These are phyloP conservation scores for Haliaeetus leucogaster DNA, from an alignment of 2,113 vertebrate genomes.

Conservation along the genomic window DNA sequence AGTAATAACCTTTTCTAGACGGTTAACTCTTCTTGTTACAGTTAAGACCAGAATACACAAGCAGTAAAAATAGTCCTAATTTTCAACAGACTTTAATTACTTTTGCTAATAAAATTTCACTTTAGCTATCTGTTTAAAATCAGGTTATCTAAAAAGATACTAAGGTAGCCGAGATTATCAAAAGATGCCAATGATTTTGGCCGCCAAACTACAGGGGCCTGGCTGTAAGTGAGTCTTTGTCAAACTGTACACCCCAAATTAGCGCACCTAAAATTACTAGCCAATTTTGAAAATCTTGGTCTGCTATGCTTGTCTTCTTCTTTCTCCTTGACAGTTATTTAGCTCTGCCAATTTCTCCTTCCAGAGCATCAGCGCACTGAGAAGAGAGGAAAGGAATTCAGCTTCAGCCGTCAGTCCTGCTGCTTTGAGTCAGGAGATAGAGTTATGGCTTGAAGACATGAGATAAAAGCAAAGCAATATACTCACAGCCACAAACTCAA, in stretches of 20 bases:
- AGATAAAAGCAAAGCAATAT: constrained; percentile 55
- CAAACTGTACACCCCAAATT: not conserved
- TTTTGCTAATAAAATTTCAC: not conserved
- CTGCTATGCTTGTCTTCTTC: not conserved
- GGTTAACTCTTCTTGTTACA: not conserved
- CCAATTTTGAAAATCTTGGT: not conserved
- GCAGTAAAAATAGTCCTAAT: not conserved
- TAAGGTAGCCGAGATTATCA: not conserved
- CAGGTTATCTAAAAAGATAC: not conserved
- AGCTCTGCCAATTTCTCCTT: not conserved
- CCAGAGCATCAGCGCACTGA: not conserved
- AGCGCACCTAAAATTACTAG: not conserved
- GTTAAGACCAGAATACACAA: not conserved
- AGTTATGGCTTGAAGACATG: constrained; percentile 24
- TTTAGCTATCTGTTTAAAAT: not conserved
- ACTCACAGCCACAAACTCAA: constrained; percentile 13
- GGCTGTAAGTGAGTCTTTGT: not conserved
- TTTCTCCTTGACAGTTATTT: constrained; percentile 5
- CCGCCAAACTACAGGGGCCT: not conserved
- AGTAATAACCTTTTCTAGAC: not conserved
- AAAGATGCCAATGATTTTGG: not conserved
- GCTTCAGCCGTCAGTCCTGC: not conserved
- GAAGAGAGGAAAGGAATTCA: constrained; percentile 33
- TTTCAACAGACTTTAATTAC: not conserved
- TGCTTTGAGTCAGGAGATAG: constrained; percentile 31